phyloP scores from a whole-genome alignment of 1,140 invertebrate genomes.

The Microvelia longipes region DNA sequence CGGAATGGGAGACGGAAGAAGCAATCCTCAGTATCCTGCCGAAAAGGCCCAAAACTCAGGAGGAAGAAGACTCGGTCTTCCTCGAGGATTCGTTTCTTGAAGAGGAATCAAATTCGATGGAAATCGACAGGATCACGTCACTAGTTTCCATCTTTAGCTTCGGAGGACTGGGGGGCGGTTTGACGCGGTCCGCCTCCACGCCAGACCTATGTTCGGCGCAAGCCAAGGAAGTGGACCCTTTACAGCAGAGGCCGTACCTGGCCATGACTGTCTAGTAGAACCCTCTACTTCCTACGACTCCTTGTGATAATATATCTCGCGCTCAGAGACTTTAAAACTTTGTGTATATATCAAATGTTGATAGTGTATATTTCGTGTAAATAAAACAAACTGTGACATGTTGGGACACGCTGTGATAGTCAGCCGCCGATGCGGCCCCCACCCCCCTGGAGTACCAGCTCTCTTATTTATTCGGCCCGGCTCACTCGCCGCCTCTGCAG shows the following conservation, averaged over 20 bases:
- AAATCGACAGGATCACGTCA: slow-evolving; percentile 38
- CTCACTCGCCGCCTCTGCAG: background rate
- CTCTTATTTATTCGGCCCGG: slow-evolving; percentile 1
- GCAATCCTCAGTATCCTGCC: slow-evolving; percentile 35
- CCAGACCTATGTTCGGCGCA: slow-evolving; percentile 36
- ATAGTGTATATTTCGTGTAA: background rate
- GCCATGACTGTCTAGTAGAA: slow-evolving; percentile 31
- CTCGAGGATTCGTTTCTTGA: slow-evolving; percentile 30
- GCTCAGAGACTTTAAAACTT: slow-evolving; percentile 3
- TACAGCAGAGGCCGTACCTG: slow-evolving; percentile 34
- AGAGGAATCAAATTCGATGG: slow-evolving; percentile 31
- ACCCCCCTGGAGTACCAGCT: no score
- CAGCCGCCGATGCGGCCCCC: background rate
- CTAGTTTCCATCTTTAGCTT: slow-evolving; percentile 40
- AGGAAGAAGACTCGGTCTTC: slow-evolving; percentile 27
- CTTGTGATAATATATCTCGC: background rate
- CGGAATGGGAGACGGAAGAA: slow-evolving; percentile 36
- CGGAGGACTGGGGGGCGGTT: slow-evolving; percentile 27
- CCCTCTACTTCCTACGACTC: background rate
- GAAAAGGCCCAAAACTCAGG: slow-evolving; percentile 27
- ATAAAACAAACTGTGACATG: background rate
- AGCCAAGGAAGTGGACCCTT: slow-evolving; percentile 32
- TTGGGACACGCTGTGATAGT: background rate
- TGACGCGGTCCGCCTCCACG: slow-evolving; percentile 33
- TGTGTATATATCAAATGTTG: slow-evolving; percentile 2